These are phyloP conservation scores for Ridgeia piscesae DNA, from an alignment of 1,140 invertebrate species.

Conservation along the genomic window DNA sequence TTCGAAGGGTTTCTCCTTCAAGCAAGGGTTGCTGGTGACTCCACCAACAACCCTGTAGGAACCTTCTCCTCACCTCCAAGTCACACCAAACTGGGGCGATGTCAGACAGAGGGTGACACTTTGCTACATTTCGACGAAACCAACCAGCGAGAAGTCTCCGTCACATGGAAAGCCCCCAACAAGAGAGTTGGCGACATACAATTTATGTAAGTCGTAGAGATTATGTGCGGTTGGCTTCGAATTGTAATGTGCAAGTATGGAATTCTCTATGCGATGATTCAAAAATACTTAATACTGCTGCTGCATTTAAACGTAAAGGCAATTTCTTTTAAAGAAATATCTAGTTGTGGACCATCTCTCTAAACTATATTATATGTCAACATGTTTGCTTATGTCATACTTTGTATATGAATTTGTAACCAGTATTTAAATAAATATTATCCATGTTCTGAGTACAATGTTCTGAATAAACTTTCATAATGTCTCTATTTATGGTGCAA, in stretches of 20 bases:
- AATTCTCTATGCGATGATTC: too few relatives aligned
- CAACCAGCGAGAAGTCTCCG: not conserved
- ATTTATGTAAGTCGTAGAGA: not conserved
- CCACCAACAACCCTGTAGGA: not conserved
- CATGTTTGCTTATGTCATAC: too few relatives aligned
- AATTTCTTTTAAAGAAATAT: too few relatives aligned
- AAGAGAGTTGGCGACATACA: not conserved
- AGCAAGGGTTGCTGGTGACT: not conserved
- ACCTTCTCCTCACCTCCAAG: not conserved
- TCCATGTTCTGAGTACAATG: too few relatives aligned
- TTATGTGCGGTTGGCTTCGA: not conserved
- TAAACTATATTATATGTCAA: too few relatives aligned
- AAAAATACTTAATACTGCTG: not conserved
- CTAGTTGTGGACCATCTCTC: too few relatives aligned
- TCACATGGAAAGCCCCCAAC: not conserved
- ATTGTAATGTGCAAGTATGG: not conserved
- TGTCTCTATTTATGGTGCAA: too few relatives aligned
- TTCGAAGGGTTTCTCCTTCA: not conserved
- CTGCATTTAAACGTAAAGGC: too few relatives aligned
- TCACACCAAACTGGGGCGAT: not conserved
- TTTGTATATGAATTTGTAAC: too few relatives aligned
- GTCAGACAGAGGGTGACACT: not conserved
- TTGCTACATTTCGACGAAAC: not conserved
- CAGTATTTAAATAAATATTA: too few relatives aligned
- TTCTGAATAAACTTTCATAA: too few relatives aligned